A percentile compares a stretch with the other conserved stretches of the same genome.
Evolutionary conservation across 2,888 invertebrate genomes (phyloP).

Genomic region (Itoplectis maculator): DNA sequence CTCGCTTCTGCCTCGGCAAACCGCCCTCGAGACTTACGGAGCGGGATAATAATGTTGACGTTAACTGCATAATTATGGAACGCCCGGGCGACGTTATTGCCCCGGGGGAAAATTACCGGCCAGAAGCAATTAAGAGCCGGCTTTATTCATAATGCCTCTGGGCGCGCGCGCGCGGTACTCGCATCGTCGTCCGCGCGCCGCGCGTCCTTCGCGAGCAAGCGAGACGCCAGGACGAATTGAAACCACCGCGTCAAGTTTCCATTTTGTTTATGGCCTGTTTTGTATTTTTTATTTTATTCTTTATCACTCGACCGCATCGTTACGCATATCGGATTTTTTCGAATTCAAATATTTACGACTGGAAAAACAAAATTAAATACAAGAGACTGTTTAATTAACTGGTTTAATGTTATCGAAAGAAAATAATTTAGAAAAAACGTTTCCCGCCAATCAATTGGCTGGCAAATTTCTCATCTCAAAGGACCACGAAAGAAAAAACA

Average conservation of each 20-base stretch:
- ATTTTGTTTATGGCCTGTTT: slow-evolving; percentile 43
- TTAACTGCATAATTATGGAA: slow-evolving; percentile 83
- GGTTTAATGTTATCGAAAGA: no score
- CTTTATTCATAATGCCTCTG: slow-evolving; percentile 80
- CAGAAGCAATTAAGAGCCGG: slow-evolving; percentile 79
- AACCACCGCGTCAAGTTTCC: slow-evolving; percentile 52
- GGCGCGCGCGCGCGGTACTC: slow-evolving; percentile 36
- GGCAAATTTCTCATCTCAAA: slow-evolving; percentile 51
- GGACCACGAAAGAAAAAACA: slow-evolving; percentile 49
- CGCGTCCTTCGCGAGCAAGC: slow-evolving; percentile 45
- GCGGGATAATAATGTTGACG: slow-evolving; percentile 81
- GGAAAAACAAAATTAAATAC: neutral
- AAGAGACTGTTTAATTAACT: neutral
- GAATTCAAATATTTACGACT: neutral
- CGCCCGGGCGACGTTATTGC: slow-evolving; percentile 80
- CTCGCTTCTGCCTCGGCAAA: slow-evolving; percentile 44
- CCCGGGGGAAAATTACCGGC: slow-evolving; percentile 80
- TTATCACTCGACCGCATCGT: slow-evolving; percentile 32
- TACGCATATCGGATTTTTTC: slow-evolving; percentile 27
- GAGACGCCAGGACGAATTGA: slow-evolving; percentile 38
- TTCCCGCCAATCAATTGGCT: slow-evolving; percentile 55
- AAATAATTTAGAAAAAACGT: no score
- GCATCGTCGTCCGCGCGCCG: slow-evolving; percentile 49
- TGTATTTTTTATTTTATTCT: slow-evolving; percentile 34
- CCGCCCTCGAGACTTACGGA: slow-evolving; percentile 68